A percentile compares a stretch with the other conserved stretches of the same genome.
Conservation (phyloP, 2,888 invertebrate genomes). For the Coronaproctus castanopsis region DNA sequence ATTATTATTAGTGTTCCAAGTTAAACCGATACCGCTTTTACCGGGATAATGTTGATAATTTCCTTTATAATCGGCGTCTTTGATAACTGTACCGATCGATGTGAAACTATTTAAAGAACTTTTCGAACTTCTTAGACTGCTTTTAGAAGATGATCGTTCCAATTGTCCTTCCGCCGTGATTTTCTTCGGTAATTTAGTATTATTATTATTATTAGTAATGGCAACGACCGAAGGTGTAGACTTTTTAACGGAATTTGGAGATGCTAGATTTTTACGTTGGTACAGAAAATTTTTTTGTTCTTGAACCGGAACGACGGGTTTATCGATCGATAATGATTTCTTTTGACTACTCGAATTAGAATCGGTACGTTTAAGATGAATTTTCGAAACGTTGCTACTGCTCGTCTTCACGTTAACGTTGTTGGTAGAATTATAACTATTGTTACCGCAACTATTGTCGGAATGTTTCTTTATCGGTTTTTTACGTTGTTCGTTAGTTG, state of each 20-base stretch:
- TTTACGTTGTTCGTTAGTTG: background rate
- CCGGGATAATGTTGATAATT: slow-evolving; percentile 24
- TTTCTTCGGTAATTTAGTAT: background rate
- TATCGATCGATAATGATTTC: background rate
- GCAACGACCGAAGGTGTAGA: slow-evolving; percentile 10
- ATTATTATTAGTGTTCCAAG: slow-evolving; percentile 32
- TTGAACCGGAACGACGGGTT: background rate
- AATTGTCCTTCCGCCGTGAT: slow-evolving; percentile 30
- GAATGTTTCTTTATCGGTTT: background rate
- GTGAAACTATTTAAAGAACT: slow-evolving; percentile 66
- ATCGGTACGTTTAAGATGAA: background rate
- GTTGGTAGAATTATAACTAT: no score
- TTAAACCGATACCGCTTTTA: background rate
- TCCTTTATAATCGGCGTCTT: slow-evolving; percentile 26
- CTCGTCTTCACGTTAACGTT: no score
- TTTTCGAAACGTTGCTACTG: background rate
- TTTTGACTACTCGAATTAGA: background rate
- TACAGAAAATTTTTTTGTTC: background rate
- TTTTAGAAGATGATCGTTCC: slow-evolving; percentile 47
- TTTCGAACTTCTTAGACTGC: slow-evolving; percentile 59
- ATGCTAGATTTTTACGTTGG: background rate
- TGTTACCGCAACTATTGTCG: background rate
- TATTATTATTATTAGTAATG: slow-evolving; percentile 1
- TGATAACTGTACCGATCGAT: slow-evolving; percentile 53
- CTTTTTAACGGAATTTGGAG: slow-evolving; percentile 18